Evolutionary conservation across 2,888 invertebrate genomes (phyloP), one percentile per base, ranked within the genome.

Genomic region (Andrena fulva): DNA sequence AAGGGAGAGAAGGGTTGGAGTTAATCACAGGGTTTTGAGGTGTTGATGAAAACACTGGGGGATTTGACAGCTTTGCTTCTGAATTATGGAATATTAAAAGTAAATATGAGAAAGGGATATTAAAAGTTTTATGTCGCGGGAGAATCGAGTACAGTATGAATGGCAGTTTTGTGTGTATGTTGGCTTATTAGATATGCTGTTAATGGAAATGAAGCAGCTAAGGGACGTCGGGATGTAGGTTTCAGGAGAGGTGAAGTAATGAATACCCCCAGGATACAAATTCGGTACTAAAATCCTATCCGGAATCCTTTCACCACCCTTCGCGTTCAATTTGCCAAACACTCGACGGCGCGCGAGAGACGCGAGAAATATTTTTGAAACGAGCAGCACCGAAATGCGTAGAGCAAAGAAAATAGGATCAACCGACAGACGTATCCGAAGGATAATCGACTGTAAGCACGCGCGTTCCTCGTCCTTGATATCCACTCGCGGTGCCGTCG

Each of bases 381-480:
- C 7, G 0, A 12, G 12, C 56, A 27, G 24, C 10, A 4, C 56
- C 4, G 24, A 24, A 24, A 10, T 1, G 27, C 20, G 8, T 0
- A 4, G 24, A 27, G 35, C 29, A 6, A 35, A 10, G 16, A 2
- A 24, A 35, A 29, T 27, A 12, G 7, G 16, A 27, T n/a, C 6
- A 29, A 7, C 12, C n/a, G 59, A 31, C 56, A 48, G 59, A 67
- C 24, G 27, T 35, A 56, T 56, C 50, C 27, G 12, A 50, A 86
- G 79, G 79, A 85, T 68, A 67, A 85, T 73, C 33, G 68, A 16
- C 56, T 33, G 67, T 31, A 71, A 78, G 70, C 79, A 75, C 71
- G 35, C 54, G 69, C 60, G 69, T 33, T 48, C 42, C 35, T 73
- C 63, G 82, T 85, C 85, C 87, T 87, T 87, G 85, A 76, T 35